Percentiles rank a stretch among this genome's conserved stretches.
Evolutionary conservation across 2,888 invertebrate species (phyloP).

Genomic region (Aproaerema taeniolella): DNA sequence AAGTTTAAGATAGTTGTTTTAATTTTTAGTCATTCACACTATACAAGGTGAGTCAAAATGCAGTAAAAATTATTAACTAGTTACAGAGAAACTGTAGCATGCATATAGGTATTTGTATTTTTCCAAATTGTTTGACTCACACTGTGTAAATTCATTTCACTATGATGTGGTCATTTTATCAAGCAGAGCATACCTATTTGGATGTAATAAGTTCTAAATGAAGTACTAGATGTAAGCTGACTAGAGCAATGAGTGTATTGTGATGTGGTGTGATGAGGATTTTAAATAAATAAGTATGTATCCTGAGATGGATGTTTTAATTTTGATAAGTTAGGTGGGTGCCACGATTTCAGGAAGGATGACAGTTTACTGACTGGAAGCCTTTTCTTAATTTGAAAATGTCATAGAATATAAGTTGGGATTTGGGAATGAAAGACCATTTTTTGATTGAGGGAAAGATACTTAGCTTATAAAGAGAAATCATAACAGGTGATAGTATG

Average conservation of each 20-base stretch:
- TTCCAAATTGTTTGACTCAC: too few relatives aligned
- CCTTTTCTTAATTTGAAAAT: too few relatives aligned
- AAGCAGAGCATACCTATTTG: slow-evolving; percentile 22
- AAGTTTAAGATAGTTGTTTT: slow-evolving; percentile 29
- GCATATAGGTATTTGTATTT: too few relatives aligned
- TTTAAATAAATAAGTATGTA: slow-evolving; percentile 64
- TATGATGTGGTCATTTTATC: slow-evolving; percentile 5
- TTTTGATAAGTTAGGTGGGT: slow-evolving; percentile 21
- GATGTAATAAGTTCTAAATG: slow-evolving; percentile 35
- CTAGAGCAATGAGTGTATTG: slow-evolving; percentile 51
- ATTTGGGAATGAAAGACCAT: slow-evolving; percentile 30
- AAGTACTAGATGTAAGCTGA: slow-evolving; percentile 54
- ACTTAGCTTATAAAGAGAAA: slow-evolving; percentile 22
- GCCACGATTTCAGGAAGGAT: slow-evolving; percentile 17
- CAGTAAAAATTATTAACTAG: too few relatives aligned
- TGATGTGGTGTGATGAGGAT: slow-evolving; percentile 58
- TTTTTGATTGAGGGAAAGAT: slow-evolving; percentile 36
- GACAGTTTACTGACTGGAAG: too few relatives aligned
- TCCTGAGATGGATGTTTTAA: slow-evolving; percentile 73
- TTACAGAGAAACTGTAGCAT: too few relatives aligned
- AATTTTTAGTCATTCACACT: slow-evolving; percentile 17
- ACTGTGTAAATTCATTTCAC: background rate
- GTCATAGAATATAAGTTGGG: too few relatives aligned
- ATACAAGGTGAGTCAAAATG: slow-evolving; percentile 16
- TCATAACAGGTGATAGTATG: slow-evolving; percentile 27